Percentiles rank a stretch among this genome's conserved stretches.
Evolutionary conservation across 2,797 vertebrate genomes (phyloP).

Genomic region (Paratrypauchen microcephalus): DNA sequence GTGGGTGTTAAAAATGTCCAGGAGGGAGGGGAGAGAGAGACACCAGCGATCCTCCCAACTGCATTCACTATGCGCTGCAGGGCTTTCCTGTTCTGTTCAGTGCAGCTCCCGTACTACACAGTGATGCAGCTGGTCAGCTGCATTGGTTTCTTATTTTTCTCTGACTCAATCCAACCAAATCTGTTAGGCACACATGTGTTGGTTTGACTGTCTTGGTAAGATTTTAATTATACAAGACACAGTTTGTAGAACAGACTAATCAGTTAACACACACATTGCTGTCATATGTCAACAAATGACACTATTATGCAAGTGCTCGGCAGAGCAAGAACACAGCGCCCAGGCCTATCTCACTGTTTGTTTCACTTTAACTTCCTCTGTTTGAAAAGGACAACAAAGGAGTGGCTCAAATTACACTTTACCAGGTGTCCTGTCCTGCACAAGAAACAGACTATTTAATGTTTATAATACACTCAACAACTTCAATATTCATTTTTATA

Average conservation of each 20-base stretch:
- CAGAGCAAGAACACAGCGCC: neutral
- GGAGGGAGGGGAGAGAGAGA: too few relatives aligned
- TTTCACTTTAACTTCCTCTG: neutral
- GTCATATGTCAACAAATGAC: neutral
- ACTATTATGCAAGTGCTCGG: neutral
- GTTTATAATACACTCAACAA: neutral
- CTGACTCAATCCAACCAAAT: neutral
- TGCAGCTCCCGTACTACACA: too few relatives aligned
- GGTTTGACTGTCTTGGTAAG: neutral
- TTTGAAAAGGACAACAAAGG: neutral
- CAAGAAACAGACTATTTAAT: neutral
- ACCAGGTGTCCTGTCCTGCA: neutral
- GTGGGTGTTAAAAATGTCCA: too few relatives aligned
- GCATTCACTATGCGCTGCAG: too few relatives aligned
- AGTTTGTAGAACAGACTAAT: neutral
- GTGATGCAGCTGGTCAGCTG: too few relatives aligned
- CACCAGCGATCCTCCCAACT: too few relatives aligned
- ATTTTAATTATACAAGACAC: neutral
- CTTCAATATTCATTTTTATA: neutral
- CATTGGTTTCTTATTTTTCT: conserved; percentile 4
- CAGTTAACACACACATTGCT: neutral
- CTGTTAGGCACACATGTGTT: too few relatives aligned
- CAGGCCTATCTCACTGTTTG: neutral
- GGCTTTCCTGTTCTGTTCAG: too few relatives aligned
- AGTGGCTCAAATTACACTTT: neutral